Base-by-base conservation (phyloP, 1,140 invertebrate species). In the Nixonia krombeini region DNA sequence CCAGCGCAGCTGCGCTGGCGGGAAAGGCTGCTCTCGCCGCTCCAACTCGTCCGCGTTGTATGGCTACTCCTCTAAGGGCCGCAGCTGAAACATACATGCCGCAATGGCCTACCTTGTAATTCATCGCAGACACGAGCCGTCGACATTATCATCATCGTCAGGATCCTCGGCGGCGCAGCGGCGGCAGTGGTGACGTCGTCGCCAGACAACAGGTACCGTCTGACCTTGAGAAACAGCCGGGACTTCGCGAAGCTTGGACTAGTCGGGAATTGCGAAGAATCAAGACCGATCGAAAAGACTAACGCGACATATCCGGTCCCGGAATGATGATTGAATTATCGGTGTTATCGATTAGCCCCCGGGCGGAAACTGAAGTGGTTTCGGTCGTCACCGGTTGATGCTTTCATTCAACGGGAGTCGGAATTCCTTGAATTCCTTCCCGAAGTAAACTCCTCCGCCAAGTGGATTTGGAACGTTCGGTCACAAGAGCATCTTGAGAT, bases 1-100 rank as follows among this genome's bases (percentile, higher is more conserved):
- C 89, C 26, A 88, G 81, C 7, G 90, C 89, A 25, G 91, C 91
- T 73, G 88, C 91, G 76, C 90, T 88, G 40, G 91, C 88, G 50
- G 92, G 90, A 80, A 91, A 91, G 56, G 70, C 26, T 41, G 90
- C 87, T 74, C 90, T 85, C n/a, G 87, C 81, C 23, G 83, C 76
- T 70, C 83, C 88, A 25, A 90, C 88, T 68, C 90, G 77, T 51
- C 90, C 89, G 44, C 91, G 86, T 70, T 91, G 91, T 67, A 92
- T 90, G 15, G 90, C 90, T 58, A 91, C 90, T 59, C 90, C 90
- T 79, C 82, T 72, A 26, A 85, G 86, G 68, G 90, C 89, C 63
- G 90, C 90, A 79, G 88, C 85, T 86, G 79, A 50, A 85, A 85
- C 78, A 85, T 26, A 77, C 70, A 78, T 67, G 70, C 63, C 68